phyloP scores from a whole-genome alignment of 2,888 invertebrate genomes.

The Pachliopta kotzebuea region DNA sequence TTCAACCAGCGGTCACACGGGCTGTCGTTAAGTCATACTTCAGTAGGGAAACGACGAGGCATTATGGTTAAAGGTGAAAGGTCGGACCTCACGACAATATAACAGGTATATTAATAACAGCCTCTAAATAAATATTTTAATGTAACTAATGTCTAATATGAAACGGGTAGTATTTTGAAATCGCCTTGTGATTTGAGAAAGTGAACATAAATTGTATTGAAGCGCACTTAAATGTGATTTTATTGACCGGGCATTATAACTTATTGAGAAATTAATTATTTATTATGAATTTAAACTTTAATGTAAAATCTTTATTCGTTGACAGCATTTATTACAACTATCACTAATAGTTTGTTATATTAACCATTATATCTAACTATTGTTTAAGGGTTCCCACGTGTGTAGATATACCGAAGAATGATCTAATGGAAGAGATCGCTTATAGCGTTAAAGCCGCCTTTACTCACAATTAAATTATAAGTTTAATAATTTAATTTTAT shows the following conservation, averaged over 20 bases:
- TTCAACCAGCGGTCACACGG: slow-evolving; percentile 21
- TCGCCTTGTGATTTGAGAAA: slow-evolving; percentile 27
- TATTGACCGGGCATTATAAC: slow-evolving; percentile 13
- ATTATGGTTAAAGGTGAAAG: slow-evolving; percentile 26
- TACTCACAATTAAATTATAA: no score
- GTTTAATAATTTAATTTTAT: no score
- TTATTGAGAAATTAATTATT: slow-evolving; percentile 14
- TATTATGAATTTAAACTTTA: slow-evolving; percentile 6
- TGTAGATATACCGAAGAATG: no score
- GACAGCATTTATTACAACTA: not conserved
- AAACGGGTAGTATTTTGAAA: slow-evolving; percentile 27
- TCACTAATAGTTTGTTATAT: no score
- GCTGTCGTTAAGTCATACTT: slow-evolving; percentile 20
- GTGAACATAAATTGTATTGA: slow-evolving; percentile 20
- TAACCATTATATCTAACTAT: no score
- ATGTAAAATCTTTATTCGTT: not conserved
- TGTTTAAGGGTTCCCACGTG: no score
- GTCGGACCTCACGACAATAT: slow-evolving; percentile 25
- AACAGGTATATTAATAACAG: slow-evolving; percentile 30
- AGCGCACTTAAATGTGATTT: slow-evolving; percentile 17
- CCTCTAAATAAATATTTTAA: slow-evolving; percentile 26
- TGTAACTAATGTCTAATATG: slow-evolving; percentile 24
- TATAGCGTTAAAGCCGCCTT: no score
- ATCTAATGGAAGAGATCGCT: no score
- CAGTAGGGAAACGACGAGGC: slow-evolving; percentile 23